Base-by-base conservation (phyloP, 2,797 vertebrate species). In the Oreochromis grahami region DNA sequence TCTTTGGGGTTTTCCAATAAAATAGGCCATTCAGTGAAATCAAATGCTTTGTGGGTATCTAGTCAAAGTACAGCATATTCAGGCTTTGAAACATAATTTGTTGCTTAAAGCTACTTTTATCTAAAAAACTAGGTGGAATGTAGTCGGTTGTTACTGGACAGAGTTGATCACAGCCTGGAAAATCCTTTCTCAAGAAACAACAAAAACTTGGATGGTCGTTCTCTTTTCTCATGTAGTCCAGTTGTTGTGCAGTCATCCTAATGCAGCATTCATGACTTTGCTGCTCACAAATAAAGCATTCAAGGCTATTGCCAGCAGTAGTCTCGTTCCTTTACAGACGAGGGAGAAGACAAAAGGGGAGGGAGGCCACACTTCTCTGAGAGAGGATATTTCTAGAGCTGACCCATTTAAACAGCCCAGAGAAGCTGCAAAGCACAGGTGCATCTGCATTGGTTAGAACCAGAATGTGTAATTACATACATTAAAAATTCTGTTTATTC, bases 331-430 rank as follows among this genome's bases (percentile, higher is more conserved):
- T 78, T 87, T 84, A 80, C 1, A n/a, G 78, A 56, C 76, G 81
- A 51, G 26, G 65, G 76, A 81, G 76, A 78, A 79, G 79, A 86
- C 8, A 80, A 84, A 80, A 80, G 36, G 76, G 87, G 86, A 91
- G 85, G 90, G 88, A 74, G 77, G 14, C 14, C 77, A 81, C 70
- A 85, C 84, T 88, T 92, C 80, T 87, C 78, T 32, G 80, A 92
- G 89, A 84, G 74, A 79, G 84, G 93, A 93, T 95, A 95, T 96
- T 96, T 96, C 90, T 84, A 89, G 94, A 93, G 29, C 87, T 95
- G 95, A 96, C 94, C 95, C 91, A 95, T 86, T 96, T 96, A 89
- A 91, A 87, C 82, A 84, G 76, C 86, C 77, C 13, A 29, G 76
- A 88, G 83, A 92, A 86, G 85, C 92, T 87, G 88, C 72, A 14